A percentile compares a stretch with the other conserved stretches of the same genome.
Evolutionary conservation across 2,797 vertebrate genomes (phyloP).

Genomic region (Pipistrellus kuhlii): DNA sequence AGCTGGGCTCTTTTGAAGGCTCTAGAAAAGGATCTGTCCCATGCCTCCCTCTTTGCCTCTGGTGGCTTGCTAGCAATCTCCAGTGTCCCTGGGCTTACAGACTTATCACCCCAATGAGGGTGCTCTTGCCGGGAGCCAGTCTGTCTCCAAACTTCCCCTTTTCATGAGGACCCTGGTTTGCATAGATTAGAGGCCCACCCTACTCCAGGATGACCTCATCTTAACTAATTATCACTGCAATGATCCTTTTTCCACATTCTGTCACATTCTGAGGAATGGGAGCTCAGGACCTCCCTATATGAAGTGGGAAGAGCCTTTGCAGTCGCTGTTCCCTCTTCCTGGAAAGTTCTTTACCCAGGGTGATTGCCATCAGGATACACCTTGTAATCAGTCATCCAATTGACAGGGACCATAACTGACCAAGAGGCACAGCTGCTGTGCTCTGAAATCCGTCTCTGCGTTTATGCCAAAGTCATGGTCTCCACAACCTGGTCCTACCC

Average conservation of each 20-base stretch:
- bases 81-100: neutral
- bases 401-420: neutral
- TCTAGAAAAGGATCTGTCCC: neutral
- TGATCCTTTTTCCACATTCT: neutral
- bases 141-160: neutral
- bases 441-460: neutral
- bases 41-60: neutral
- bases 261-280: neutral
- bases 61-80: neutral
- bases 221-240: neutral
- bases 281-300: neutral
- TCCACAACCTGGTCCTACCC: neutral
- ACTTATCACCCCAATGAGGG: neutral
- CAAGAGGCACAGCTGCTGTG: neutral
- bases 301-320: neutral
- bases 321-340: neutral
- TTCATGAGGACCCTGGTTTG: neutral
- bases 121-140: neutral
- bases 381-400: neutral
- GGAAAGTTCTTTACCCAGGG: neutral
- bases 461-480: neutral
- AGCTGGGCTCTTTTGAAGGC: neutral
- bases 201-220: neutral
- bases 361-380: neutral
- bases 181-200: neutral